Evolutionary conservation across 2,888 invertebrate genomes (phyloP), one percentile per base, ranked within the genome.

Genomic region (Leptogaster cylindrica): DNA sequence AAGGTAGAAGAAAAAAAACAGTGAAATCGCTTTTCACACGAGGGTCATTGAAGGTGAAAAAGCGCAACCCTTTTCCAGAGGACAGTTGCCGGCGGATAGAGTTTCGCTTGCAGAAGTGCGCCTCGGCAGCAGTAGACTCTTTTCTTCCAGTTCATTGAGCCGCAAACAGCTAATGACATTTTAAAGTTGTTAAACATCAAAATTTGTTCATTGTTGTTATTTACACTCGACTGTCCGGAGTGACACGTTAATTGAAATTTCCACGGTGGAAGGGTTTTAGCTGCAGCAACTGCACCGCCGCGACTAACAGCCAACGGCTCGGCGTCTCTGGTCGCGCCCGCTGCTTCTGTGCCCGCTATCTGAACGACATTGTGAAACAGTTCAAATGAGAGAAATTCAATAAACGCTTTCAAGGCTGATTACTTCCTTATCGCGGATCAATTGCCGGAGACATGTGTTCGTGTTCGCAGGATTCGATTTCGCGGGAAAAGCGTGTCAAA

Each of bases 401-500:
- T n/a, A n/a, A n/a, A n/a, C n/a, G n/a, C n/a, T n/a, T n/a, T n/a
- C n/a, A n/a, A n/a, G n/a, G n/a, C n/a, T n/a, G n/a, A n/a, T n/a
- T n/a, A n/a, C n/a, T n/a, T 46, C 25, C 39, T 55, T 55, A 55
- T 55, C 55, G 3, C 36, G 39, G 25, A 44, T 44, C 28, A n/a
- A 65, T 65, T 39, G n/a, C 50, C 20, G 7, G 8, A 46, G 41
- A 58, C 66, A 66, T 66, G 66, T 66, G 66, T 66, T 66, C 10
- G 25, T 12, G 23, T 58, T 66, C 66, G 48, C 66, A 66, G 44
- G 16, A 10, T 20, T 25, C 39, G 48, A 66, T 66, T 66, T 66
- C 58, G 46, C 66, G 58, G n/a, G 36, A 66, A 66, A 66, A 66
- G 55, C 66, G 48, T 66, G 58, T 66, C 66, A 25, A 66, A 66